Base-by-base conservation (phyloP, 2,797 vertebrate species). In the Clarias fuscus region DNA sequence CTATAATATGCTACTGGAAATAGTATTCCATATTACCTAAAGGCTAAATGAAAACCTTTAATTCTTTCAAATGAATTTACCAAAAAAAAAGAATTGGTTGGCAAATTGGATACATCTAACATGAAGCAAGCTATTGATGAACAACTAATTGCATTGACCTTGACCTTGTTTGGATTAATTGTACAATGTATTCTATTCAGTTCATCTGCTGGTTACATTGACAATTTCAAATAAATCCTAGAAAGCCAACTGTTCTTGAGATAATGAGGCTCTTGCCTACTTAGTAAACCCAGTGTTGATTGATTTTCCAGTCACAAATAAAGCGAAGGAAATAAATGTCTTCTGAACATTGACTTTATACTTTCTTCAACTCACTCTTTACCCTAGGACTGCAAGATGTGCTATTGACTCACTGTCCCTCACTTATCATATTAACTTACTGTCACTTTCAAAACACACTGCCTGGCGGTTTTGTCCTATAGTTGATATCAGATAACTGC, bases 281-380 rank as follows among this genome's bases (percentile, higher is more conserved):
- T 91, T 91, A 92, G 89, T 85, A 77, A 88, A 91, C 91, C 76
- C 79, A 7, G 22, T 87, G 58, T 0, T 61, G 91, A 92, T 92
- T 88, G 91, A 94, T 93, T 89, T 88, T 72, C 83, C 76, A 75
- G 83, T 88, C 88, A 89, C 91, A 91, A 93, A 88, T 89, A 90
- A 84, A 88, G 89, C 90, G 56, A 85, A 88, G 91, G 91, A 93
- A 92, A 93, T 84, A 71, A 85, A 91, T 90, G 87, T 92, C 67
- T 94, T 93, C 93, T 94, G 92, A 94, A 90, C 92, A 91, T 87
- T 92, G 91, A 91, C 84, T 89, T 89, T 92, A 82, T 88, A 88
- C 80, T 85, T 88, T 82, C 6, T 40, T 84, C 89, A 87, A 90
- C 40, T 77, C 43, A 70, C 84, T 78, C 15, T 22, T 86, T 89